Evolutionary conservation across 2,113 vertebrate genomes (phyloP).

Genomic region (Notarius lentiginosus): DNA sequence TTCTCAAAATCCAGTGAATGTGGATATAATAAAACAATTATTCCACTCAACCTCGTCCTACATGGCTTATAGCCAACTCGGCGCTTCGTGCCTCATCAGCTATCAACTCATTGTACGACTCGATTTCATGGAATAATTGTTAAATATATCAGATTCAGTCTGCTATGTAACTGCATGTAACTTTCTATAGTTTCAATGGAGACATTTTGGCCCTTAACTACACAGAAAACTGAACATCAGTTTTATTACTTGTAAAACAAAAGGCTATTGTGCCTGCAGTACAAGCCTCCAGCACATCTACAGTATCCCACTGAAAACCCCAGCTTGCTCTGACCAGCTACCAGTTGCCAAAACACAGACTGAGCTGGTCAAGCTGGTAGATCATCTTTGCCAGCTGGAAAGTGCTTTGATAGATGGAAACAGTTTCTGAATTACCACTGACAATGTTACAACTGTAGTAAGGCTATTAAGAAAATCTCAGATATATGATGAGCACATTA

Average conservation of each 20-base stretch:
- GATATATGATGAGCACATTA: not conserved
- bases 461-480: not conserved
- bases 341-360: not conserved
- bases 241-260: not conserved
- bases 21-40: too few species aligned
- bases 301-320: not conserved
- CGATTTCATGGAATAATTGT: too few species aligned
- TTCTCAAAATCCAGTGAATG: not conserved
- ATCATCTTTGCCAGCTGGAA: not conserved
- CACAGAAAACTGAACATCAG: not conserved
- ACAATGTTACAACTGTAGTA: not conserved
- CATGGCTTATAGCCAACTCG: too few species aligned
- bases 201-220: not conserved
- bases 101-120: too few species aligned
- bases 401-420: not conserved
- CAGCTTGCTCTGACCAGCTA: not conserved
- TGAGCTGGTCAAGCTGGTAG: not conserved
- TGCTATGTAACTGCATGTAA: not conserved
- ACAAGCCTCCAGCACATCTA: not conserved
- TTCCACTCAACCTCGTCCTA: too few species aligned
- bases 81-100: too few species aligned
- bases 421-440: not conserved
- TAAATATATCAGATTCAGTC: constrained; percentile 1
- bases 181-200: not conserved
- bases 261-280: not conserved